Percentiles rank a stretch among this genome's conserved stretches.
These are phyloP conservation scores for Phaetusa simplex DNA, from an alignment of 2,113 vertebrate species.

Conservation along the genomic window DNA sequence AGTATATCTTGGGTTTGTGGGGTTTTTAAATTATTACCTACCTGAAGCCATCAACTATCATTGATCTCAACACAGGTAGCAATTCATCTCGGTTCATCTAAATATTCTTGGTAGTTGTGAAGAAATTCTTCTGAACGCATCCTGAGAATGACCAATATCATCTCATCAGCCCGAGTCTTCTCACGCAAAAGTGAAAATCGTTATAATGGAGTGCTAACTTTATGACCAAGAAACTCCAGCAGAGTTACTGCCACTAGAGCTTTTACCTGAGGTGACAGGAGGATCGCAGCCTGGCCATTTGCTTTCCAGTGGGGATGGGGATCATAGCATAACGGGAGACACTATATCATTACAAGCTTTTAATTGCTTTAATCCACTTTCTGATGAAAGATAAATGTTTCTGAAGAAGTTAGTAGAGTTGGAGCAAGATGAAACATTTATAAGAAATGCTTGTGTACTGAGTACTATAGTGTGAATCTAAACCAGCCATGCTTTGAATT, in stretches of 20 bases:
- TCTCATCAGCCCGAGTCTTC: not conserved
- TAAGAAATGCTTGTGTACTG: not conserved
- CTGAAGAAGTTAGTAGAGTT: not conserved
- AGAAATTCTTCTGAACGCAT: not conserved
- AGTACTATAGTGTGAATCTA: not conserved
- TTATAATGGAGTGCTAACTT: not conserved
- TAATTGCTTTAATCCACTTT: not conserved
- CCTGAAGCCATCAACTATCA: not conserved
- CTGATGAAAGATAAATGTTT: not conserved
- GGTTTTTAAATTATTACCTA: not conserved
- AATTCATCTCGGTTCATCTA: not conserved
- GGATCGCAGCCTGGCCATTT: not conserved
- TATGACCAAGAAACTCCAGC: not conserved
- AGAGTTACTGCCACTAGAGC: not conserved
- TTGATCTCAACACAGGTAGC: not conserved
- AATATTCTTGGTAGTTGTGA: not conserved
- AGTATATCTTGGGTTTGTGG: not conserved
- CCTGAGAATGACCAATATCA: not conserved
- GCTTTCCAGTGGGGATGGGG: not conserved
- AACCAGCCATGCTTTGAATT: not conserved
- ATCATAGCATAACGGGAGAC: not conserved
- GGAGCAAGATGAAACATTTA: not conserved
- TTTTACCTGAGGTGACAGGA: not conserved
- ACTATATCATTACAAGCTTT: not conserved
- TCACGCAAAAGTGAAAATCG: not conserved